These are phyloP conservation scores for Gymnoscopelus microlampas DNA, from an alignment of 2,797 vertebrate species.

Conservation along the genomic window DNA sequence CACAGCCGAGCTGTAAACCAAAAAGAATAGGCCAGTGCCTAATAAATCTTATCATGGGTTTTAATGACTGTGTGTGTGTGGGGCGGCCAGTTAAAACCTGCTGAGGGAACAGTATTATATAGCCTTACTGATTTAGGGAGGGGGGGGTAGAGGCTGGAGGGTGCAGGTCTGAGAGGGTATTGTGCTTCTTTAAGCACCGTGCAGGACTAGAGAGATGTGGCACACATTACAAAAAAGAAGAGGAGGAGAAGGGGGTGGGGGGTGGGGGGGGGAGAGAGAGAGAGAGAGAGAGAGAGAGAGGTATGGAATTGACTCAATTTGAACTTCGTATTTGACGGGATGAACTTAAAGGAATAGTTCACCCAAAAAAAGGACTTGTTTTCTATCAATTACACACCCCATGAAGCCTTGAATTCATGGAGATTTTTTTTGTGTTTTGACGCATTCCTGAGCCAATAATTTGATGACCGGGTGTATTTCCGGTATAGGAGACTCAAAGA, in stretches of 20 bases:
- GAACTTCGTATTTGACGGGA: not conserved
- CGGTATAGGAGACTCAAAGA: no score
- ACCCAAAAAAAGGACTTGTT: no score
- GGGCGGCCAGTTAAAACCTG: slow-evolving; percentile 10
- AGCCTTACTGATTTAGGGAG: slow-evolving; percentile 31
- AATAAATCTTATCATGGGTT: not conserved
- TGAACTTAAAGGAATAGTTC: no score
- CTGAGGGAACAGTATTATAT: slow-evolving; percentile 23
- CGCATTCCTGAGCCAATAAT: no score
- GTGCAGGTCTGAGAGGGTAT: slow-evolving; percentile 13
- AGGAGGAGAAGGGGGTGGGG: not conserved
- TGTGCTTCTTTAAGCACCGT: not conserved
- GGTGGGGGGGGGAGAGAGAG: not conserved
- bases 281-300: slow-evolving; percentile 5
- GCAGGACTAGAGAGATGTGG: slow-evolving; percentile 27
- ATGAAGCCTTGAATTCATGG: no score
- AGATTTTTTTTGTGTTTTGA: no score
- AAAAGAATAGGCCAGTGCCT: not conserved
- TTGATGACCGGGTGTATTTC: no score
- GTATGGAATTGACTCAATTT: not conserved
- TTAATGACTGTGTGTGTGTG: no score
- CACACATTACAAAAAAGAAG: not conserved
- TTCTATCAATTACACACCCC: no score
- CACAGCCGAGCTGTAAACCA: slow-evolving; percentile 31
- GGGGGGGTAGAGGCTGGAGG: not conserved